These are phyloP conservation scores for Tachysurus fulvidraco DNA, from an alignment of 2,113 vertebrate species.

Conservation along the genomic window DNA sequence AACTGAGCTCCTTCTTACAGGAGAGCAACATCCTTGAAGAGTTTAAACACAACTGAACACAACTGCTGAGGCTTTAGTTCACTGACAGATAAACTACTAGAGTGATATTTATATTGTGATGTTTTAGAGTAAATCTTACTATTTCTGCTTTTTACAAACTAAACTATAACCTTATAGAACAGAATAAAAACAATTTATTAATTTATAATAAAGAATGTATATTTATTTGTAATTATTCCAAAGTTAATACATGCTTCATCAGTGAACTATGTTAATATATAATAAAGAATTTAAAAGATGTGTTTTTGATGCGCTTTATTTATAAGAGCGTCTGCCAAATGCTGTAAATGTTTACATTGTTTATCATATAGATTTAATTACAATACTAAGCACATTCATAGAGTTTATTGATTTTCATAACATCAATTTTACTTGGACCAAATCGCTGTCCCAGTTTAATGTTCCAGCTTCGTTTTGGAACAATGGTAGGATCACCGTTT, in stretches of 20 bases:
- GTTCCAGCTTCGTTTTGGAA: conserved; percentile 65
- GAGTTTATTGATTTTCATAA: conserved; percentile 74
- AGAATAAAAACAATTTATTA: background rate
- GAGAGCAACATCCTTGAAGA: too few relatives aligned
- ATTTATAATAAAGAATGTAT: background rate
- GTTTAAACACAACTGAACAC: too few relatives aligned
- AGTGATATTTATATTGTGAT: background rate
- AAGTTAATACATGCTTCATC: background rate
- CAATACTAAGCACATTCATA: conserved; percentile 69
- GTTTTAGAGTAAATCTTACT: background rate
- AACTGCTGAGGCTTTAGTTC: background rate
- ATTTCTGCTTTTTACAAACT: background rate
- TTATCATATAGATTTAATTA: background rate
- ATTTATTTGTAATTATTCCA: background rate
- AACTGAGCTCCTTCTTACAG: too few relatives aligned
- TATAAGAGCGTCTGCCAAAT: too few relatives aligned
- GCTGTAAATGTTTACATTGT: background rate
- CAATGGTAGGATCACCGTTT: conserved; percentile 70
- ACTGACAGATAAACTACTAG: background rate
- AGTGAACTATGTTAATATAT: background rate
- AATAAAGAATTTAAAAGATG: background rate
- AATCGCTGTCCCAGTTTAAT: conserved; percentile 67
- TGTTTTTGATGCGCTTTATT: background rate
- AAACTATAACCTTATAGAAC: background rate
- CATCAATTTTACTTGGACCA: conserved; percentile 69